Evolutionary conservation across 2,113 vertebrate genomes (phyloP).

Genomic region (Muntiacus muntjak): DNA sequence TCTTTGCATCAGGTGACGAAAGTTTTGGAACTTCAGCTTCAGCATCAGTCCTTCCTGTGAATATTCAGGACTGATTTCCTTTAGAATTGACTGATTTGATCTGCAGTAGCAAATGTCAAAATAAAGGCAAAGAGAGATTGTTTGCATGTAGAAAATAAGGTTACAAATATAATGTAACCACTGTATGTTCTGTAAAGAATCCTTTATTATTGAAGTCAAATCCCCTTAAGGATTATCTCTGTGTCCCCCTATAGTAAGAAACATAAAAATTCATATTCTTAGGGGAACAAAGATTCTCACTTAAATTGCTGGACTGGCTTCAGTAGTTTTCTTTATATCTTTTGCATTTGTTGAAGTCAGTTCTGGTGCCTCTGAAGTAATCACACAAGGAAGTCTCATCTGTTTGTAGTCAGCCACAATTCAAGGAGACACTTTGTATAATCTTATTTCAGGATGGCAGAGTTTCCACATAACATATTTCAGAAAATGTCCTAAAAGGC

Average conservation of each 20-base stretch:
- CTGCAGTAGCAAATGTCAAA: background rate
- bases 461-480: background rate
- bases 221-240: background rate
- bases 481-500: slow-evolving; percentile 30
- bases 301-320: background rate
- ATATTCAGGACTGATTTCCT: background rate
- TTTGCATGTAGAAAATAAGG: background rate
- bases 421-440: background rate
- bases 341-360: background rate
- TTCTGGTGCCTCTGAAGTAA: background rate
- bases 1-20: background rate
- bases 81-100: background rate
- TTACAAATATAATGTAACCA: background rate
- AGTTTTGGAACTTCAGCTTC: background rate
- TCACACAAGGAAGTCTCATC: background rate
- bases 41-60: background rate
- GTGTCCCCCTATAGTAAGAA: background rate
- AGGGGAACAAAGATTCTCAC: background rate
- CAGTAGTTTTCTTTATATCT: background rate
- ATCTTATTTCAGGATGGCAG: background rate
- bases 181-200: background rate
- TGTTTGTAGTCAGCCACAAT: background rate
- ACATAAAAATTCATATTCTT: background rate
- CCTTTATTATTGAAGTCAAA: background rate
- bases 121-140: background rate